Evolutionary conservation across 2,113 vertebrate genomes (phyloP).

Genomic region (Perognathus longimembris): DNA sequence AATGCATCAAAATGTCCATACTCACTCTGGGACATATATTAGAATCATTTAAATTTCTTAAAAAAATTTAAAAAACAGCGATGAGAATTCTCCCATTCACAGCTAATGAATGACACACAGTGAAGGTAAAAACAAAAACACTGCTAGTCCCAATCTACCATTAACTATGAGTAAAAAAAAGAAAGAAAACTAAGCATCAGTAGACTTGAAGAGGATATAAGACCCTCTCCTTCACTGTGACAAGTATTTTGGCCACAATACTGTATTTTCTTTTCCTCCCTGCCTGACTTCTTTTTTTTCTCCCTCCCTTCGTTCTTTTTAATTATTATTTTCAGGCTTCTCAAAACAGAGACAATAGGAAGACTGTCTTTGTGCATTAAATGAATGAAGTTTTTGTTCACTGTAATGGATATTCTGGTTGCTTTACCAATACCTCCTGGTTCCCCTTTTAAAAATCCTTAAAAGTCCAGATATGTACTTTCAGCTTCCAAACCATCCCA

Average conservation of each 20-base stretch:
- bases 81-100: no score
- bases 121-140: background rate
- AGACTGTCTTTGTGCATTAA: background rate
- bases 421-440: background rate
- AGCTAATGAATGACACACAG: background rate
- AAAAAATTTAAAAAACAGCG: background rate
- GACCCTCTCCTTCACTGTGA: background rate
- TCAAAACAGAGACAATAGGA: background rate
- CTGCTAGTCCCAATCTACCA: background rate
- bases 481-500: background rate
- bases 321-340: slow-evolving; percentile 13
- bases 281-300: background rate
- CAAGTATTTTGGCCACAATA: background rate
- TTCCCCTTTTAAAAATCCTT: background rate
- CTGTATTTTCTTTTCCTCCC: background rate
- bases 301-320: background rate
- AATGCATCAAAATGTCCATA: background rate
- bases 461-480: background rate
- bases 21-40: background rate
- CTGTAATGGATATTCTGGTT: background rate
- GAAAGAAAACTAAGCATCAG: background rate
- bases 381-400: background rate
- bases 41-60: background rate
- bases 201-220: background rate
- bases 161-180: background rate